These are phyloP conservation scores for Betta splendens DNA, from an alignment of 2,797 vertebrate species.

Conservation along the genomic window DNA sequence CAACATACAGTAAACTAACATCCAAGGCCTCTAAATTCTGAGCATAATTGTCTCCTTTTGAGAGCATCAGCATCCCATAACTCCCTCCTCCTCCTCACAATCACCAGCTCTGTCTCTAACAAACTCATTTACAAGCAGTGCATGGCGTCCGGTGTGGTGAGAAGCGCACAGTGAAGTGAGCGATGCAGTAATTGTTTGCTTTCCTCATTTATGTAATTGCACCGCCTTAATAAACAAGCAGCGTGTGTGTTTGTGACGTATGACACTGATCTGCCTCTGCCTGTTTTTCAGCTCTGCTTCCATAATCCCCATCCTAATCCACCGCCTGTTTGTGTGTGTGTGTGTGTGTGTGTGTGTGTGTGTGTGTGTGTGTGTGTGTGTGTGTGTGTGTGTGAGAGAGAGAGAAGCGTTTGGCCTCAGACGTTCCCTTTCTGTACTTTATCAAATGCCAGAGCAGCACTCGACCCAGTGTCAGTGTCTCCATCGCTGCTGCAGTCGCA, in stretches of 20 bases:
- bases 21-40: too few relatives aligned
- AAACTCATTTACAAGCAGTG: too few relatives aligned
- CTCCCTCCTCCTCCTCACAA: too few relatives aligned
- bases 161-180: too few relatives aligned
- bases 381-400: slow-evolving; percentile 36
- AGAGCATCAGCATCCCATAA: too few relatives aligned
- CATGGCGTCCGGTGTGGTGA: too few relatives aligned
- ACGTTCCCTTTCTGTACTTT: slow-evolving; percentile 47
- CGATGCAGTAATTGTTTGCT: too few relatives aligned
- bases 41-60: too few relatives aligned
- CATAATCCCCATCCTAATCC: slow-evolving; percentile 77
- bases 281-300: slow-evolving; percentile 69
- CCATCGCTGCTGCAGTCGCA: slow-evolving; percentile 56
- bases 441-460: slow-evolving; percentile 58
- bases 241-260: slow-evolving; percentile 55
- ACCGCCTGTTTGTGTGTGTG: slow-evolving; percentile 34
- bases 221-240: slow-evolving; percentile 43
- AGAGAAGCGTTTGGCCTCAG: slow-evolving; percentile 60
- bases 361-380: slow-evolving; percentile 32
- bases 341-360: slow-evolving; percentile 30
- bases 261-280: slow-evolving; percentile 72
- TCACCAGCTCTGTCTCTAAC: too few relatives aligned
- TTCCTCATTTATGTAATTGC: slow-evolving; percentile 57
- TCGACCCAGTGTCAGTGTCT: slow-evolving; percentile 67
- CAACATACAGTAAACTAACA: too few relatives aligned